A percentile compares a stretch with the other conserved stretches of the same genome.
Conservation (phyloP, 1,140 invertebrate genomes). For the Heliconius congener region DNA sequence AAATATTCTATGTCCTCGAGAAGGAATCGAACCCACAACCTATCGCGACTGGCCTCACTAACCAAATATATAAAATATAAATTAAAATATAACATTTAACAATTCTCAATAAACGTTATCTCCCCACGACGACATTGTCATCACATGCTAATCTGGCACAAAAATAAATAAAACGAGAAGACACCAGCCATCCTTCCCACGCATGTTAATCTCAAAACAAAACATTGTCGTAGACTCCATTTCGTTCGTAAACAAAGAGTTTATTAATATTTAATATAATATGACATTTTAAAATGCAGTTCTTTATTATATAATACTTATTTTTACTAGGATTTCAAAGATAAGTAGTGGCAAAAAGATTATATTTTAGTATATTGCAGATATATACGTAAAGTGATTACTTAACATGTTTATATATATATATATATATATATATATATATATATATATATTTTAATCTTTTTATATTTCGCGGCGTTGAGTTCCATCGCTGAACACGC, state of each 20-base stretch:
- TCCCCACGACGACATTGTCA: slow-evolving; percentile 13
- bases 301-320: neutral
- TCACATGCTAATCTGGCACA: slow-evolving; percentile 18
- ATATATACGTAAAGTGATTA: neutral
- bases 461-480: neutral
- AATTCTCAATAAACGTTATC: neutral
- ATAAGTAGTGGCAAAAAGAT: neutral
- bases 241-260: slow-evolving; percentile 15
- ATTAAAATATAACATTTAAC: neutral
- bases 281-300: neutral
- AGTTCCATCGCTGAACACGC: no score
- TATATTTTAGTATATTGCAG: neutral
- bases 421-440: neutral
- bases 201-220: slow-evolving; percentile 15
- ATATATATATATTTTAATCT: neutral
- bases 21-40: no score
- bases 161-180: slow-evolving; percentile 20
- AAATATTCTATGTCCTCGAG: no score
- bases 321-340: neutral
- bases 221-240: slow-evolving; percentile 13
- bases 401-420: neutral
- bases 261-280: neutral
- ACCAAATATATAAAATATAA: neutral
- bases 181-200: slow-evolving; percentile 19
- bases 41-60: no score